Base-by-base conservation (phyloP, 1,140 invertebrate species). In the Elymnias hypermnestra region DNA sequence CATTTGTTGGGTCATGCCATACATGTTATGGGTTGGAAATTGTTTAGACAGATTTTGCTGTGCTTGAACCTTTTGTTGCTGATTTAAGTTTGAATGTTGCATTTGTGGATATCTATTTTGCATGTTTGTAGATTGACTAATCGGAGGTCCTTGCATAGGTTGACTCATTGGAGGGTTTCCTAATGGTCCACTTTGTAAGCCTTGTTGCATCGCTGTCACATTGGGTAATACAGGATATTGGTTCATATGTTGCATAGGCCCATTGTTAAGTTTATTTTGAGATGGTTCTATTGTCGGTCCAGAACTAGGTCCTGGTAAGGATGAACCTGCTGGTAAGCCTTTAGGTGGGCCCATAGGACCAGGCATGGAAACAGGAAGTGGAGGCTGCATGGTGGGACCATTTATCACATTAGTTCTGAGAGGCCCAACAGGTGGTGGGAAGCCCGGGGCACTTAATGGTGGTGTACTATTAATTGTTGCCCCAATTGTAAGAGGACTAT, bases 1-100 rank as follows among this genome's bases (percentile, higher is more conserved):
- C 88, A 91, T 90, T 64, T 91, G 89, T 57, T 88, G 89, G 42
- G 87, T 87, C 37, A 90, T 45, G 17, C 86, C 87, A 63, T 88
- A 63, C 43, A 76, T 66, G 68, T 79, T 63, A 51, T 86, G 73
- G 8, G 63, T 57, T 4, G 62, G 62, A 28, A 65, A 75, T 19
- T 66, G 71, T 50, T 76, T 65, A 0, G 54, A 39, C 10, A 57
- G 53, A 15, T 63, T 60, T 23, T 59, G 58, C 33, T 61, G 58
- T 6, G 59, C 46, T 37, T 63, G 55, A 21, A 56, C 41, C 33
- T 47, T 53, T 33, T 53, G 53, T 40, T 69, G 72, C 2, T 63
- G 56, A 31, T 63, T 83, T 39, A 60, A 69, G 40, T 71, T 75
- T n/a, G 52, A 63, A 19, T 68, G 64, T 31, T 66, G 70, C 78